Conservation (phyloP, 92 coral and sea anemone genomes). For the Plumapathes pennacea region DNA sequence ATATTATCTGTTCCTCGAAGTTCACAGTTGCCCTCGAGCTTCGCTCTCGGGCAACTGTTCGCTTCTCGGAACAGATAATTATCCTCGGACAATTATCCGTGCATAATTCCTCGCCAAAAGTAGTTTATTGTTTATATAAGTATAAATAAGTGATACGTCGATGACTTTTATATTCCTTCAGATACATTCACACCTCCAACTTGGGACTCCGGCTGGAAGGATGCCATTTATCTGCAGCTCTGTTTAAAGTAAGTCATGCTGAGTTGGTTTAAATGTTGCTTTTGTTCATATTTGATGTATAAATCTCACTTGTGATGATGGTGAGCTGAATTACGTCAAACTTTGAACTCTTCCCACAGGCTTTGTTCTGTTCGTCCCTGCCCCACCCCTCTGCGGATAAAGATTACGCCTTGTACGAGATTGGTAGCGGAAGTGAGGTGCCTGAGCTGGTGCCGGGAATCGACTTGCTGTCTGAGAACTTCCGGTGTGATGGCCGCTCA, state of each 20-base stretch:
- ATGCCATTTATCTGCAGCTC: conserved; percentile 76
- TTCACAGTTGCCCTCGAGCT: too few species aligned
- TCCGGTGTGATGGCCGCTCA: conserved; percentile 89
- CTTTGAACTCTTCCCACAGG: conserved; percentile 38
- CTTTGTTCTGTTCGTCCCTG: conserved; percentile 77
- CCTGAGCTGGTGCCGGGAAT: conserved; percentile 82
- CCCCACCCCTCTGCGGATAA: conserved; percentile 93
- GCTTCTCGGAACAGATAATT: too few species aligned
- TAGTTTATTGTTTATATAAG: too few species aligned
- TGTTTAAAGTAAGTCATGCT: conserved; percentile 67
- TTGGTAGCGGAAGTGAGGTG: conserved; percentile 75
- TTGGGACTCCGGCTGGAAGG: conserved; percentile 87
- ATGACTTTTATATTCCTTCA: conserved; percentile 15
- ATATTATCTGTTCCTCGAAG: too few species aligned
- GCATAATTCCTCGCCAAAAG: too few species aligned
- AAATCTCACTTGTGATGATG: background rate
- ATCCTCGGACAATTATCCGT: too few species aligned
- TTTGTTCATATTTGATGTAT: background rate
- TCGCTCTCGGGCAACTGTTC: too few species aligned
- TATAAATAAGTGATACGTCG: too few species aligned
- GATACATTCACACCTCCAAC: conserved; percentile 89
- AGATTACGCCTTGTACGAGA: conserved; percentile 92
- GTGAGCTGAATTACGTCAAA: background rate
- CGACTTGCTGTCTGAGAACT: conserved; percentile 86
- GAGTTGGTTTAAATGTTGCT: background rate